Base-by-base conservation (phyloP, 2,113 vertebrate species). In the Hypocryptadius cinnamomeus region DNA sequence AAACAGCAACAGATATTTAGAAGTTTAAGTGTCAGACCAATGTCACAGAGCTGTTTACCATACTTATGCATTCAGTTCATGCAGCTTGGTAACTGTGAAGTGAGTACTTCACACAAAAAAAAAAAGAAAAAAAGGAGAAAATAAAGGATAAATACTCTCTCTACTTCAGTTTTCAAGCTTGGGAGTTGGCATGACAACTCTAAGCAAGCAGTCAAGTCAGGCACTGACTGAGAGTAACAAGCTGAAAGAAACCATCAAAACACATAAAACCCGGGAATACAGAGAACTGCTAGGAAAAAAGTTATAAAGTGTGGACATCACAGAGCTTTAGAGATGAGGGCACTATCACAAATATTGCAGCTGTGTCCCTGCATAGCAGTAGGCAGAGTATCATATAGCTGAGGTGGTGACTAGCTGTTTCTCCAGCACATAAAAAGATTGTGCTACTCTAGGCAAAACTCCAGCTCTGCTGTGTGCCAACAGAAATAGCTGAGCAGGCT, bases 151-250 rank as follows among this genome's bases (percentile, higher is more conserved):
- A 94, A 86, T 53, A 25, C 92, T 73, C 78, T 92, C 79, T 91
- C 57, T 51, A 72, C 80, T 95, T 70, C 57, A 82, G 72, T 94
- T 91, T 90, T 90, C 74, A 94, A 37, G 85, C 89, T 51, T 86
- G 68, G 37, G 48, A 82, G 96, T 96, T 95, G 96, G 95, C 96
- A 96, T 96, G 96, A 94, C 94, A 96, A 97, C 97, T 69, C 60
- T 77, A 94, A 96, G 94, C 70, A 90, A 93, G 93, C 42, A 95
- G 96, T 95, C 95, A 89, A 96, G 84, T 83, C 89, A 84, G 96
- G 91, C 88, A 85, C 85, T 3, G 3, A 37, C 66, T 92, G 42
- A 86, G 68, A 64, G 39, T 25, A 78, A 78, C 73, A 83, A 44
- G 72, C 70, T 10, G 48, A 94, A 93, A 73, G 72, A 93, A 92